phyloP scores from a whole-genome alignment of 2,888 invertebrate genomes.

The Diploptera punctata region DNA sequence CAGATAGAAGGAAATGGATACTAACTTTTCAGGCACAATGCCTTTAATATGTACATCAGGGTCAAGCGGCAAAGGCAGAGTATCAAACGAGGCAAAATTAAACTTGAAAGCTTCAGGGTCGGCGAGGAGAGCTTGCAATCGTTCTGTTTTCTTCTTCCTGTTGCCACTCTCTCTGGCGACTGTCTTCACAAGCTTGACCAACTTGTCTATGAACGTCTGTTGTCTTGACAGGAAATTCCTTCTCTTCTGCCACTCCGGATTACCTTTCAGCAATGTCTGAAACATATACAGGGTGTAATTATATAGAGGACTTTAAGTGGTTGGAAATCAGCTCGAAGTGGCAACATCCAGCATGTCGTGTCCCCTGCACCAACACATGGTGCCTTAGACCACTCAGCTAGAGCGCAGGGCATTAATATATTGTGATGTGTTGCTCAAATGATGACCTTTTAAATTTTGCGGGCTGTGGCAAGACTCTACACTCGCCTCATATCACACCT shows the following conservation, averaged over 20 bases:
- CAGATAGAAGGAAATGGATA: constrained; percentile 11
- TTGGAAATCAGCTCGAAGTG: too few relatives aligned
- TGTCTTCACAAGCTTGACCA: constrained; percentile 85
- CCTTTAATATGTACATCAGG: constrained; percentile 89
- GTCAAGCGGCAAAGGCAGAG: constrained; percentile 93
- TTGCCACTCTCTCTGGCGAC: constrained; percentile 92
- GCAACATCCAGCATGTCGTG: too few relatives aligned
- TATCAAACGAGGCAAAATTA: constrained; percentile 89
- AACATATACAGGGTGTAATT: too few relatives aligned
- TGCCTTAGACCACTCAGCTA: too few relatives aligned
- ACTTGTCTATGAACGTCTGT: constrained; percentile 88
- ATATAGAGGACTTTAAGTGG: too few relatives aligned
- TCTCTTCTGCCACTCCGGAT: constrained; percentile 73
- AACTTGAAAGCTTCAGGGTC: constrained; percentile 83
- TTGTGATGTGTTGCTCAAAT: too few relatives aligned
- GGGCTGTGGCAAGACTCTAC: too few relatives aligned
- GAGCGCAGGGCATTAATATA: too few relatives aligned
- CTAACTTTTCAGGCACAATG: constrained; percentile 80
- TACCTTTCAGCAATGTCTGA: constrained; percentile 58
- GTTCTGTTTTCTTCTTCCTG: constrained; percentile 89
- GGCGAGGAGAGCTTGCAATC: constrained; percentile 81
- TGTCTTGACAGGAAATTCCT: constrained; percentile 82
- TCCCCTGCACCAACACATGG: too few relatives aligned
- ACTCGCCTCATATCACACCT: too few relatives aligned
- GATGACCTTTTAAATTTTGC: too few relatives aligned